Evolutionary conservation across 2,888 invertebrate species (phyloP).

Genomic region (Xylota segnis): DNA sequence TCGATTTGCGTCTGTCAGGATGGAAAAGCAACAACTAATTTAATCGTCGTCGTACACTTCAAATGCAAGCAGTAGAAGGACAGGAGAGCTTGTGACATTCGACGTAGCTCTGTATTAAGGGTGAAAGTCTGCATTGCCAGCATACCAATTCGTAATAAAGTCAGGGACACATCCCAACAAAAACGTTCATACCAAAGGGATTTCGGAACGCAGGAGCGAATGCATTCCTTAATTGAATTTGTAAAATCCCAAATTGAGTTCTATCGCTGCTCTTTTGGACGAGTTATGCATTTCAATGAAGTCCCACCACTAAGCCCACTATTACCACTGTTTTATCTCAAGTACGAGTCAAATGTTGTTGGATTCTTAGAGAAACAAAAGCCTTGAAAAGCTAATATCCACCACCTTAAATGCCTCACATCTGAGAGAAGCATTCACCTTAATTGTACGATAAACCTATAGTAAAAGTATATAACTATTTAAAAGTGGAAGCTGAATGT

Average conservation of each 20-base stretch:
- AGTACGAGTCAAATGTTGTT: constrained; percentile 44
- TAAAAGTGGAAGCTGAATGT: constrained; percentile 48
- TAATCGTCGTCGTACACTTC: constrained; percentile 68
- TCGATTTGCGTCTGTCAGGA: constrained; percentile 71
- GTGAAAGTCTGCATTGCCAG: constrained; percentile 56
- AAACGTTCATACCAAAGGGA: constrained; percentile 58
- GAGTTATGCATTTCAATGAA: constrained; percentile 78
- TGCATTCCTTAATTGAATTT: constrained; percentile 78
- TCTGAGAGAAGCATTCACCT: constrained; percentile 15
- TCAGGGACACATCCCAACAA: constrained; percentile 55
- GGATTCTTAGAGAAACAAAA: constrained; percentile 50
- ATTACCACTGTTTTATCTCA: constrained; percentile 70
- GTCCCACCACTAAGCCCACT: constrained; percentile 56
- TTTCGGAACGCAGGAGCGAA: constrained; percentile 62
- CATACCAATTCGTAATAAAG: constrained; percentile 67
- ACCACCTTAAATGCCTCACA: constrained; percentile 45
- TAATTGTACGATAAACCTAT: constrained; percentile 1
- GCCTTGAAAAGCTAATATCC: constrained; percentile 45
- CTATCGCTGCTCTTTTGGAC: constrained; percentile 77
- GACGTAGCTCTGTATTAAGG: constrained; percentile 65
- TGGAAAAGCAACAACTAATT: constrained; percentile 73
- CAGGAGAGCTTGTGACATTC: constrained; percentile 61
- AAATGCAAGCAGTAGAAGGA: constrained; percentile 54
- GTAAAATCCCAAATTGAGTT: constrained; percentile 78
- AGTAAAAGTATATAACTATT: constrained; percentile 41